Percentiles rank a stretch among this genome's conserved stretches.
phyloP scores from a whole-genome alignment of 2,888 invertebrate species.

The Netelia inedita region DNA sequence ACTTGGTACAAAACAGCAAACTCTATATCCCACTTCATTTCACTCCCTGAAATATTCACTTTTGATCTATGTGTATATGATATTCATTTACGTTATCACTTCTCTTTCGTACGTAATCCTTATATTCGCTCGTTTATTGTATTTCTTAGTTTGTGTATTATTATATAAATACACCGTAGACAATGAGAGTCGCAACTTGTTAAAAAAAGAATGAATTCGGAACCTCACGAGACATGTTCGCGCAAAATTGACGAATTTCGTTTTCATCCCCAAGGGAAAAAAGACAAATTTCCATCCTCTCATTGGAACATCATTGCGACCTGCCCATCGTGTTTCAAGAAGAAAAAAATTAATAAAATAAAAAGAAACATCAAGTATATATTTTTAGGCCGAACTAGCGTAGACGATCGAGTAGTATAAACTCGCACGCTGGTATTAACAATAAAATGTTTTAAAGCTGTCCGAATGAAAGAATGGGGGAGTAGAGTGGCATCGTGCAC shows the following conservation, averaged over 20 bases:
- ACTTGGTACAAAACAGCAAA: neutral
- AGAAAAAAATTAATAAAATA: no score
- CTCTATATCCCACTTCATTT: neutral
- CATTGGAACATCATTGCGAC: no score
- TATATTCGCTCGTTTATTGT: neutral
- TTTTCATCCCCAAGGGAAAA: no score
- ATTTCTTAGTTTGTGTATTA: neutral
- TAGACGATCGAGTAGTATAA: constrained; percentile 22
- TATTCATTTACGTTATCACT: neutral
- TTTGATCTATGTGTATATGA: no score
- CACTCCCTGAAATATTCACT: neutral
- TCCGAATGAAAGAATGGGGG: constrained; percentile 37
- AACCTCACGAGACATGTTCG: neutral
- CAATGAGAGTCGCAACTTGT: neutral
- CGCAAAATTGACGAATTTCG: no score
- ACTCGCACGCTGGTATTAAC: constrained; percentile 46
- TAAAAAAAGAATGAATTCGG: neutral
- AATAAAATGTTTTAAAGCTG: constrained; percentile 49
- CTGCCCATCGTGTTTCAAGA: no score
- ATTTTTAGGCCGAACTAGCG: constrained; percentile 6
- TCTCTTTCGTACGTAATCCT: no score
- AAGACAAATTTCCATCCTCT: no score
- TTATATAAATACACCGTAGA: neutral
- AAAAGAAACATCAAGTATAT: neutral
- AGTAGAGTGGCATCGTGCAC: neutral